phyloP scores from a whole-genome alignment of 1,140 invertebrate species.

The Orius insidiosus region DNA sequence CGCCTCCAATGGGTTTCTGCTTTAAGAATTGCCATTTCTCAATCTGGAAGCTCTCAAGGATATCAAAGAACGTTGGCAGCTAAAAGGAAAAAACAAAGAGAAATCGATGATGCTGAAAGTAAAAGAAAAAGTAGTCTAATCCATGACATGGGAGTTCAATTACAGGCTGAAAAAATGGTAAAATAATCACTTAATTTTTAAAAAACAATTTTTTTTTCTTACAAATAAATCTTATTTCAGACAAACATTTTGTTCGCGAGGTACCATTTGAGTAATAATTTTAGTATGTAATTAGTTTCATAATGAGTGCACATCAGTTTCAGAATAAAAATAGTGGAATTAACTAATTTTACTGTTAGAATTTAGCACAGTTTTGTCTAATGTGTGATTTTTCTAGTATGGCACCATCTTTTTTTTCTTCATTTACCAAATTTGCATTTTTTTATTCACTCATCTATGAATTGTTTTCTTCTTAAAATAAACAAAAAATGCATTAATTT shows the following conservation, averaged over 20 bases:
- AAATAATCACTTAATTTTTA: background rate
- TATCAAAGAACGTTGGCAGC: slow-evolving; percentile 39
- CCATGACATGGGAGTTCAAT: slow-evolving; percentile 31
- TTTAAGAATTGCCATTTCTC: slow-evolving; percentile 45
- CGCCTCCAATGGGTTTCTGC: slow-evolving; percentile 54
- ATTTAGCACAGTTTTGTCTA: background rate
- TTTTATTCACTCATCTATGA: background rate
- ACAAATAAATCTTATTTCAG: background rate
- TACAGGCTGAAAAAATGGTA: slow-evolving; percentile 37
- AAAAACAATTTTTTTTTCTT: background rate
- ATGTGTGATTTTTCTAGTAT: background rate
- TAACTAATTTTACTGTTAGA: background rate
- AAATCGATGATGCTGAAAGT: slow-evolving; percentile 29
- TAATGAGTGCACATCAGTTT: background rate
- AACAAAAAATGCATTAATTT: background rate
- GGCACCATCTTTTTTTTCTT: background rate
- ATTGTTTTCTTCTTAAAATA: no score
- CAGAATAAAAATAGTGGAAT: background rate
- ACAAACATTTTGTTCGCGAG: background rate
- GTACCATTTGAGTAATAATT: background rate
- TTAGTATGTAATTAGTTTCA: background rate
- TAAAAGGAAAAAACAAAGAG: slow-evolving; percentile 37
- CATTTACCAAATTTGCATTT: background rate
- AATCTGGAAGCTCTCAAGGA: slow-evolving; percentile 41
- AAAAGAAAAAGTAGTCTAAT: slow-evolving; percentile 34